These are phyloP conservation scores for Cladopsammia gracilis DNA, from an alignment of 64 coral and sea anemone genomes.

Conservation along the genomic window DNA sequence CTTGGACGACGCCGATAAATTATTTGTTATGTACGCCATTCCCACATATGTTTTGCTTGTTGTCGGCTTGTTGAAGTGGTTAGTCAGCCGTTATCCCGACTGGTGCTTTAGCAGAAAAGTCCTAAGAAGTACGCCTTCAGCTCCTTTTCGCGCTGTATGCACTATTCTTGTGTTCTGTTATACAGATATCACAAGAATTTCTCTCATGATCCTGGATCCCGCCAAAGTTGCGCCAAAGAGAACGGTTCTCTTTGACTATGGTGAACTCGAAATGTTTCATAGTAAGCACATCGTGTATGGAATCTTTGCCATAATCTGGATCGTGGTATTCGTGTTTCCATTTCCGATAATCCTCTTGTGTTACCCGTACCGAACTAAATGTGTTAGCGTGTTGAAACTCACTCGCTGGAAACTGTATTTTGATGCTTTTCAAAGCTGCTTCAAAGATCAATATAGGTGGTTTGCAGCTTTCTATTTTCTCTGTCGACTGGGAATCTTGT, in stretches of 20 bases:
- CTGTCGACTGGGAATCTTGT: constrained; percentile 42
- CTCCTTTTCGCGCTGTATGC: constrained; percentile 78
- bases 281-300: constrained; percentile 72
- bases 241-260: constrained; percentile 21
- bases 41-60: constrained; percentile 19
- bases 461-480: constrained; percentile 84
- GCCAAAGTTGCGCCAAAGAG: constrained; percentile 45
- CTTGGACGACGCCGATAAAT: constrained; percentile 73
- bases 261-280: constrained; percentile 58
- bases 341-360: constrained; percentile 67
- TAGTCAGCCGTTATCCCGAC: constrained; percentile 40
- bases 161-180: constrained; percentile 90
- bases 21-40: constrained; percentile 67
- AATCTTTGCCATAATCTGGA: constrained; percentile 7
- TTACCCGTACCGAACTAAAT: background rate
- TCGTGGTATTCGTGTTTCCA: constrained; percentile 23
- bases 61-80: background rate
- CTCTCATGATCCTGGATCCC: constrained; percentile 56
- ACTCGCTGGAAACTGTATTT: constrained; percentile 8
- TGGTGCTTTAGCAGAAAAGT: constrained; percentile 69
- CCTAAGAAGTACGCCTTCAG: background rate
- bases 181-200: constrained; percentile 78
- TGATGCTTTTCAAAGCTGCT: constrained; percentile 45
- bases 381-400: constrained; percentile 32
- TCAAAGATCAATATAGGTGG: constrained; percentile 78